These are phyloP conservation scores for Hylomyscus alleni DNA, from an alignment of 2,797 vertebrate species.

Conservation along the genomic window DNA sequence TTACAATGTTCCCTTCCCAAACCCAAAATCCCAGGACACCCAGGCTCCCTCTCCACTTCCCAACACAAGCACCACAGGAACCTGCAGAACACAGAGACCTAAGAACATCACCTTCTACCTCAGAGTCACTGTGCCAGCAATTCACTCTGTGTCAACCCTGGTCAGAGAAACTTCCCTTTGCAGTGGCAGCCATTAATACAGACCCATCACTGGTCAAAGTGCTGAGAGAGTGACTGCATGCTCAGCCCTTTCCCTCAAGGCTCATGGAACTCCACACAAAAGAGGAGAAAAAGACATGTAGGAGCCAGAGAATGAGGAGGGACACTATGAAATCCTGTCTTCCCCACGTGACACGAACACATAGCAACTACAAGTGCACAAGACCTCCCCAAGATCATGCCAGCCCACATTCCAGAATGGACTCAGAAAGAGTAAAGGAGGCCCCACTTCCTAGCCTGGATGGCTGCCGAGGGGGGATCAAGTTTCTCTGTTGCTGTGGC, in stretches of 20 bases:
- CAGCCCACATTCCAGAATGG: neutral
- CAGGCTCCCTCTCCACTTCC: neutral
- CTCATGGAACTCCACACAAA: neutral
- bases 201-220: neutral
- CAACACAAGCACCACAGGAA: neutral
- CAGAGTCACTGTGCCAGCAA: neutral
- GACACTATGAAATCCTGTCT: neutral
- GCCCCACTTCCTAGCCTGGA: neutral
- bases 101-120: neutral
- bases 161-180: neutral
- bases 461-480: neutral
- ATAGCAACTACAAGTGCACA: neutral
- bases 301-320: neutral
- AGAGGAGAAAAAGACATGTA: neutral
- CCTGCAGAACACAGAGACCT: neutral
- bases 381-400: neutral
- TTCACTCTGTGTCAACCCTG: neutral
- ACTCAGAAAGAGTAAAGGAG: neutral
- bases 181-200: neutral
- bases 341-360: neutral
- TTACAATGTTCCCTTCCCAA: neutral
- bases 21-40: neutral
- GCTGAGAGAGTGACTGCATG: neutral
- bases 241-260: neutral
- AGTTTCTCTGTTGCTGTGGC: neutral